phyloP scores from a whole-genome alignment of 1,140 invertebrate genomes.

The Pinna nobilis region DNA sequence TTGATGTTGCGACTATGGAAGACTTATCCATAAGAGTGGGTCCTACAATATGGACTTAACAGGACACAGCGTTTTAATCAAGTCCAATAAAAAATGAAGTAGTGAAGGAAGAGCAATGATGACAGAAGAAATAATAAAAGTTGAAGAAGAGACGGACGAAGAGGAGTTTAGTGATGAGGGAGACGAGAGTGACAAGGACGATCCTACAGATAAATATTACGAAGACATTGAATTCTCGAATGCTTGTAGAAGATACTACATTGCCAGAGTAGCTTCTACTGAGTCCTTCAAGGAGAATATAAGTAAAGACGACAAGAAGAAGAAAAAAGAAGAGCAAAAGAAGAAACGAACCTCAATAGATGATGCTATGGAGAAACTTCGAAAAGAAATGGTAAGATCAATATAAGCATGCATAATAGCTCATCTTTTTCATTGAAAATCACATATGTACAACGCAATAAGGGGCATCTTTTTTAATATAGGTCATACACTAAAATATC shows the following conservation, averaged over 20 bases:
- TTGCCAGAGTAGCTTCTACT: conserved; percentile 32
- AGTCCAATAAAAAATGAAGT: too few relatives aligned
- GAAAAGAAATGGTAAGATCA: conserved; percentile 39
- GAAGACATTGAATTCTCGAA: conserved; percentile 37
- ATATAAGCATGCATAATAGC: background rate
- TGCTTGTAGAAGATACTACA: conserved; percentile 39
- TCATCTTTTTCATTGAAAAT: background rate
- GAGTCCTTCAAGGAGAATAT: conserved; percentile 33
- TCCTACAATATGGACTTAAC: too few relatives aligned
- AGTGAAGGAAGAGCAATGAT: too few relatives aligned
- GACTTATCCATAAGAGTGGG: too few relatives aligned
- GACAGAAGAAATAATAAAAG: background rate
- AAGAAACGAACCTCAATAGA: conserved; percentile 28
- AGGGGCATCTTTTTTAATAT: background rate
- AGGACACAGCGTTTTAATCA: too few relatives aligned
- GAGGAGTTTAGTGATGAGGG: background rate
- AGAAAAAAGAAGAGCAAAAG: background rate
- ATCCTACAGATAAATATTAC: conserved; percentile 27
- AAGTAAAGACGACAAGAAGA: background rate
- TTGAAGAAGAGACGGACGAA: background rate
- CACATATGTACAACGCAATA: background rate
- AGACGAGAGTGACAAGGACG: background rate
- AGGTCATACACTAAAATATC: background rate
- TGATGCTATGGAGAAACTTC: conserved; percentile 32
- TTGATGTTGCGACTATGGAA: too few relatives aligned